Evolutionary conservation across 2,797 vertebrate genomes (phyloP), one percentile per base, ranked within the genome.

Genomic region (Petrocephalus sullivani): DNA sequence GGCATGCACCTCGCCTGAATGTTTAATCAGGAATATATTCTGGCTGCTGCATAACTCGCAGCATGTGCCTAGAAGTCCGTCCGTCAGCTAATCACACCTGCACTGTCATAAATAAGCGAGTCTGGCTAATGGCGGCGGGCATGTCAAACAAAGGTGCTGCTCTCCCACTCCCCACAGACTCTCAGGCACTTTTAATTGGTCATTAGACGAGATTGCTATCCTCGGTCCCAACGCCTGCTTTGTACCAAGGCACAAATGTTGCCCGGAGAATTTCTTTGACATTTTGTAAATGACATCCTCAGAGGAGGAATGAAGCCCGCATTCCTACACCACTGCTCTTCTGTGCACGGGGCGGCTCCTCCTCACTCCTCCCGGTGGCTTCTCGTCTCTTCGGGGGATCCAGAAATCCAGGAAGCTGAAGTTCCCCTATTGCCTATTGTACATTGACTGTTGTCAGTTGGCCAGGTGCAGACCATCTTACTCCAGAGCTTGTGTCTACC

Each of bases 111-210:
- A 37, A 84, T 14, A n/a, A 81, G 21, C 12, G 9, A 49, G 58
- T 23, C 51, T 83, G 5, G 57, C 37, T 37, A 88, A 58, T 60
- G 81, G 81, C 41, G 23, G 37, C 37, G 0, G 78, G 49, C 60
- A 23, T 57, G 82, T 83, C 81, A 78, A 53, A 64, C 54, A 28
- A 23, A 60, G 81, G 87, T 88, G 57, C 21, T 16, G 14, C 46
- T 23, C 81, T 19, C 33, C 21, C 21, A 16, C 41, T 60, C 46
- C 23, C 14, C 28, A 23, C 81, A 61, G 78, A 61, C 56, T 88
- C 87, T 64, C 56, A 21, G 82, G 57, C 28, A 60, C 19, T 60
- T 85, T 88, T 88, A 88, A 88, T 88, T 85, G 61, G 81, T 71
- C 82, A 85, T 88, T 88, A 88, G 82, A 49, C 2, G 23, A 56